Conservation (phyloP, 2,797 vertebrate species). For the Lutjanus campechanus region DNA sequence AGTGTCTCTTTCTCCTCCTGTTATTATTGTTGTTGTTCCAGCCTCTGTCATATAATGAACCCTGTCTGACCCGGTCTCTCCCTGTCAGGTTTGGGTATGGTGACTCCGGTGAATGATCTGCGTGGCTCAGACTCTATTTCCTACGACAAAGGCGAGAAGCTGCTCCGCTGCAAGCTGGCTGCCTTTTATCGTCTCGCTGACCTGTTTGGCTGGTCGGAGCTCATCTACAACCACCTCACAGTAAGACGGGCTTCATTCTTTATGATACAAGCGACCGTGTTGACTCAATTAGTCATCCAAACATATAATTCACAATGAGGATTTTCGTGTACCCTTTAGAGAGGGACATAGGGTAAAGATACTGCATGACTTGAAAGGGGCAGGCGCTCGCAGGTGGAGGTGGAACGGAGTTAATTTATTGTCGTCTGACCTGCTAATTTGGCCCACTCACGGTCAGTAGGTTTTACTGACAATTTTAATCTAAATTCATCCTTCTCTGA, state of each 20-base stretch:
- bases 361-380: not conserved
- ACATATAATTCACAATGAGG: not conserved
- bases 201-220: slow-evolving; percentile 97
- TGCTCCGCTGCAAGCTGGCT: slow-evolving; percentile 95
- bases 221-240: slow-evolving; percentile 99
- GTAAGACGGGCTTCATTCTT: slow-evolving; percentile 81
- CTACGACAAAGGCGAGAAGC: slow-evolving; percentile 97
- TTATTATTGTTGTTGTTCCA: not conserved
- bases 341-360: not conserved
- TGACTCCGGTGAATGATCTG: slow-evolving; percentile 97
- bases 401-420: not conserved
- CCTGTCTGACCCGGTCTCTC: not conserved
- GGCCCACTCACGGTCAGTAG: not conserved
- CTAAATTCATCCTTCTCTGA: too few species aligned
- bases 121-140: slow-evolving; percentile 97
- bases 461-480: too few species aligned
- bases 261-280: not conserved
- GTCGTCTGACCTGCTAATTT: not conserved
- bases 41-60: not conserved
- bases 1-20: not conserved
- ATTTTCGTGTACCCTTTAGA: not conserved
- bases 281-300: not conserved
- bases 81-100: slow-evolving; percentile 95
- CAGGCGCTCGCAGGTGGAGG: too few species aligned
- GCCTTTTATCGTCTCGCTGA: slow-evolving; percentile 96